Evolutionary conservation across 1,140 invertebrate species (phyloP).

Genomic region (Leptestheria dahalacensis): DNA sequence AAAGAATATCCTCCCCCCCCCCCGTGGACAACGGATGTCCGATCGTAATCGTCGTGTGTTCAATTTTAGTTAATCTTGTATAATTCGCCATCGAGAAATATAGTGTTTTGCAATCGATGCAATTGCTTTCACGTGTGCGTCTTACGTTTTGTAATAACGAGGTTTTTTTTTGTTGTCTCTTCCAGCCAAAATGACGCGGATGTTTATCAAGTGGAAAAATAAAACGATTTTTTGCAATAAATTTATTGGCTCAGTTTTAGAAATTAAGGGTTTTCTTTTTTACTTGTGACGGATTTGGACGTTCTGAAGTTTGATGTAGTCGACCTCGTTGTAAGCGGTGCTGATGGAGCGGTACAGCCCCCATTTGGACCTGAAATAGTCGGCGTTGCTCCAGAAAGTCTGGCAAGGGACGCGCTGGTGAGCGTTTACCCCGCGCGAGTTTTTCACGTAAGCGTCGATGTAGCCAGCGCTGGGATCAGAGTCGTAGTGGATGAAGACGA

Average conservation of each 20-base stretch:
- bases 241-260: no score
- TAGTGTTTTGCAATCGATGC: no score
- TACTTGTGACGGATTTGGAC: neutral
- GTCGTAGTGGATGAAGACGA: neutral
- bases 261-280: neutral
- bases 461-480: neutral
- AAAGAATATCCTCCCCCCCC: constrained; percentile 1
- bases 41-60: no score
- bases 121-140: no score
- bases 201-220: no score
- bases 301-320: neutral
- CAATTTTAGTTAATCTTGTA: no score
- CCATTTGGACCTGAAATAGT: neutral
- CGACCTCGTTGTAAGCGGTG: neutral
- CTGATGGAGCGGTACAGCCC: neutral
- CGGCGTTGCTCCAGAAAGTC: neutral
- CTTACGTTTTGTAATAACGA: no score
- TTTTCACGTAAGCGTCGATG: neutral
- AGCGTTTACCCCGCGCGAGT: neutral
- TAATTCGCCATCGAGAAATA: no score
- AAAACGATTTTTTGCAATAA: no score
- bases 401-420: neutral
- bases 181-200: no score
- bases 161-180: no score
- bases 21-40: no score